Evolutionary conservation across 2,797 vertebrate genomes (phyloP).

Genomic region (Sebastes minor): DNA sequence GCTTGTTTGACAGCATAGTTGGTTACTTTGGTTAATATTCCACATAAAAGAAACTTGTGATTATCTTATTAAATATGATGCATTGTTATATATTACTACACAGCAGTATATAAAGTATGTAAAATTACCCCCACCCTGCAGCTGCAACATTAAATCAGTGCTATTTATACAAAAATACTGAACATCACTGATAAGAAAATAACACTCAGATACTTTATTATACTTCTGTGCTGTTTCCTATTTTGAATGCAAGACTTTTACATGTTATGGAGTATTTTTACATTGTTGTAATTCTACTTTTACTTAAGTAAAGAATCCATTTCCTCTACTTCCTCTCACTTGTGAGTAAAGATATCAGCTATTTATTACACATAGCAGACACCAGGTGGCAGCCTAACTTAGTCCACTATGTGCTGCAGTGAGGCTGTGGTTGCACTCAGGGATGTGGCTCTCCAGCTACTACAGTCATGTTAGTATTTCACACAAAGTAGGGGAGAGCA

Average conservation of each 20-base stretch:
- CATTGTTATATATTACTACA: background rate
- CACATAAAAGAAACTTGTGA: background rate
- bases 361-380: conserved; percentile 34
- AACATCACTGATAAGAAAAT: background rate
- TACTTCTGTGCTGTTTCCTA: background rate
- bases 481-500: background rate
- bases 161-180: background rate
- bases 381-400: conserved; percentile 63
- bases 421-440: background rate
- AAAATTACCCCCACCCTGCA: background rate
- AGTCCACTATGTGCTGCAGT: background rate
- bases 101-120: background rate
- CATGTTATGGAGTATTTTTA: background rate
- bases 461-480: background rate
- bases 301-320: background rate
- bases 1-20: background rate
- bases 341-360: background rate
- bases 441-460: background rate
- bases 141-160: background rate
- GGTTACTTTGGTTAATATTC: background rate
- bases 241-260: background rate
- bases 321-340: no score
- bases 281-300: background rate
- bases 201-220: background rate
- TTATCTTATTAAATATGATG: background rate